Evolutionary conservation across 64 coral and sea anemone genomes (phyloP).

Genomic region (Actinia tenebrosa): DNA sequence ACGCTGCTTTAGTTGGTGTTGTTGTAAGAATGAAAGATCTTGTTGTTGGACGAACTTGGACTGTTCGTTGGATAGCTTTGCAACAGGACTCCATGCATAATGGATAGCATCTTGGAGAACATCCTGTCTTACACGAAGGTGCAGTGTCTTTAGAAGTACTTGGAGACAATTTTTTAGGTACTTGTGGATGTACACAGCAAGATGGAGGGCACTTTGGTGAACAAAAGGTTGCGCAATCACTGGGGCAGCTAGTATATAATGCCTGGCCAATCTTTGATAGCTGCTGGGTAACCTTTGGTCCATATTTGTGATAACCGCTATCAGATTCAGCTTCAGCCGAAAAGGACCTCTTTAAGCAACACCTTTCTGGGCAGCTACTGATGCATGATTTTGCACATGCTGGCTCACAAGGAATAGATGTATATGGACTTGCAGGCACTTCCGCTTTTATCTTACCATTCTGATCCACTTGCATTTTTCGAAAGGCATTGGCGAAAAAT

Average conservation of each 20-base stretch:
- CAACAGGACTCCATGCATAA: constrained; percentile 45
- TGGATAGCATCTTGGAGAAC: constrained; percentile 36
- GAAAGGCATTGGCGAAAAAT: not conserved
- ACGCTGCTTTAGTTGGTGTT: not conserved
- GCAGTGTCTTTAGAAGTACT: not conserved
- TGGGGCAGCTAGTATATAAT: constrained; percentile 25
- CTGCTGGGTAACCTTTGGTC: not conserved
- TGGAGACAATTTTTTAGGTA: not conserved
- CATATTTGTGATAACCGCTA: not conserved
- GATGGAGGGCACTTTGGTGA: constrained; percentile 3
- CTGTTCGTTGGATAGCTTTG: not conserved
- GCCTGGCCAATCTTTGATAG: not conserved
- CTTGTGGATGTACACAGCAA: constrained; percentile 17
- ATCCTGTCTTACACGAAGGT: constrained; percentile 22
- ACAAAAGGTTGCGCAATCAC: constrained; percentile 8
- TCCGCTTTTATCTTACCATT: constrained; percentile 14
- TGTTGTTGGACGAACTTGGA: not conserved
- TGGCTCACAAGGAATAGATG: not conserved
- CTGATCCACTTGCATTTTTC: not conserved
- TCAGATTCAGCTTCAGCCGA: not conserved
- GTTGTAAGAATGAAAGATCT: not conserved
- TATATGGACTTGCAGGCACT: not conserved
- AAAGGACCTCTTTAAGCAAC: not conserved
- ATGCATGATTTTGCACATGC: constrained; percentile 20
- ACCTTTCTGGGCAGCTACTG: constrained; percentile 15